Conservation (phyloP, 2,888 invertebrate genomes). For the Sialis lutaria region DNA sequence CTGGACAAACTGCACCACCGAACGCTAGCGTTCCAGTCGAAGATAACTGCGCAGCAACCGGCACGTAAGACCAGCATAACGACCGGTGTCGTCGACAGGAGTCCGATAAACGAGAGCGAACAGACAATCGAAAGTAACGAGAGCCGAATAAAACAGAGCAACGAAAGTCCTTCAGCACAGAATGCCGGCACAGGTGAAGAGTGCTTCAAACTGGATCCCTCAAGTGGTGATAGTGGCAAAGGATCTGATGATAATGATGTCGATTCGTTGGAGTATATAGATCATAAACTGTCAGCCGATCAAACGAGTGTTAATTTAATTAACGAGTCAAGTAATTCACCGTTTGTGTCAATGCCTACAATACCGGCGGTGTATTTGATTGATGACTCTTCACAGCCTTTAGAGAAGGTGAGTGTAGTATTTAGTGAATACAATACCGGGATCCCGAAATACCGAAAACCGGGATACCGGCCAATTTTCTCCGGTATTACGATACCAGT, state of each 20-base stretch:
- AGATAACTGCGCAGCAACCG: slow-evolving; percentile 26
- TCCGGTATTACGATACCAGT: too few species aligned
- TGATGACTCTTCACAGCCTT: slow-evolving; percentile 32
- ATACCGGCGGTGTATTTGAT: slow-evolving; percentile 32
- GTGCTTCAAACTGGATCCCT: not conserved
- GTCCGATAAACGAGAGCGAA: slow-evolving; percentile 13
- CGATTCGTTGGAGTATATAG: slow-evolving; percentile 4
- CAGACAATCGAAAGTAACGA: not conserved
- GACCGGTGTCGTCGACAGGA: slow-evolving; percentile 37
- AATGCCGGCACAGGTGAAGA: not conserved
- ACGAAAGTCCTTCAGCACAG: too few species aligned
- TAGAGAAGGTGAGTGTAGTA: slow-evolving; percentile 50
- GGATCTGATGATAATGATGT: slow-evolving; percentile 1
- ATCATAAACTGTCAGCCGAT: not conserved
- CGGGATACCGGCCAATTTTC: too few species aligned
- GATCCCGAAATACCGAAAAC: too few species aligned
- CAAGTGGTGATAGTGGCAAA: slow-evolving; percentile 1
- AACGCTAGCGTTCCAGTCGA: slow-evolving; percentile 31
- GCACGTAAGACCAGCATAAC: slow-evolving; percentile 44
- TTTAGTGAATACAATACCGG: too few species aligned
- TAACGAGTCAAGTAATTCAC: slow-evolving; percentile 22
- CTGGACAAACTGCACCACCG: slow-evolving; percentile 56
- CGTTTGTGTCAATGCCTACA: slow-evolving; percentile 32
- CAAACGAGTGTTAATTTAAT: slow-evolving; percentile 8
- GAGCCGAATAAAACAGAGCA: not conserved